A percentile compares a stretch with the other conserved stretches of the same genome.
Evolutionary conservation across 2,888 invertebrate genomes (phyloP).

Genomic region (Agrochola lychnidis): DNA sequence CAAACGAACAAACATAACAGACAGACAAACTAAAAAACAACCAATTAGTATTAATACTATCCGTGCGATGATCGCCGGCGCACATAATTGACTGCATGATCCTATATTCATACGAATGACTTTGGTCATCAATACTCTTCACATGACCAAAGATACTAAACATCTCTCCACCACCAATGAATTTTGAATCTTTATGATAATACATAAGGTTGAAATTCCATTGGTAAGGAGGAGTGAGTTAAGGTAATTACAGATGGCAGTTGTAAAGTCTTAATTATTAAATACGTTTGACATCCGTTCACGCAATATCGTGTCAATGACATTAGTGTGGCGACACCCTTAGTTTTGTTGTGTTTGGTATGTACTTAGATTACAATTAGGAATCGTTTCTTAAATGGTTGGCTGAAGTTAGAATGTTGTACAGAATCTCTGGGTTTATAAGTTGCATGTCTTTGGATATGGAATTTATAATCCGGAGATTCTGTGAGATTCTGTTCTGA

Average conservation of each 20-base stretch:
- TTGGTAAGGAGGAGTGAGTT: neutral
- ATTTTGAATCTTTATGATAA: neutral
- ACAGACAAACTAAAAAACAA: constrained; percentile 63
- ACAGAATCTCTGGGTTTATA: neutral
- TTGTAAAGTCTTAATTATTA: constrained; percentile 74
- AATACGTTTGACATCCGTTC: constrained; percentile 81
- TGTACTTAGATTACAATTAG: constrained; percentile 36
- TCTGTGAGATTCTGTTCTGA: no score
- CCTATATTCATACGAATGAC: constrained; percentile 75
- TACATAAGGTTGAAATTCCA: constrained; percentile 2
- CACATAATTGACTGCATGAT: constrained; percentile 78
- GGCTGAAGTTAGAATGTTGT: neutral
- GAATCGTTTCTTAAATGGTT: constrained; percentile 14
- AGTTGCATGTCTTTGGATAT: neutral
- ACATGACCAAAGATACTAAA: constrained; percentile 46
- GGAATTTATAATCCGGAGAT: no score
- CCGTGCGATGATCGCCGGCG: constrained; percentile 73
- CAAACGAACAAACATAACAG: constrained; percentile 46
- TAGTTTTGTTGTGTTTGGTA: constrained; percentile 55
- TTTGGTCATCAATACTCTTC: constrained; percentile 74
- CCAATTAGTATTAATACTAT: constrained; percentile 73
- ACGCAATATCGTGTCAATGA: constrained; percentile 76
- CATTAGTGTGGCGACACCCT: constrained; percentile 69
- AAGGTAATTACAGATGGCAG: constrained; percentile 32
- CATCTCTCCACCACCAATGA: neutral